Conservation (phyloP, 2,888 invertebrate species). For the Serripes groenlandicus region DNA sequence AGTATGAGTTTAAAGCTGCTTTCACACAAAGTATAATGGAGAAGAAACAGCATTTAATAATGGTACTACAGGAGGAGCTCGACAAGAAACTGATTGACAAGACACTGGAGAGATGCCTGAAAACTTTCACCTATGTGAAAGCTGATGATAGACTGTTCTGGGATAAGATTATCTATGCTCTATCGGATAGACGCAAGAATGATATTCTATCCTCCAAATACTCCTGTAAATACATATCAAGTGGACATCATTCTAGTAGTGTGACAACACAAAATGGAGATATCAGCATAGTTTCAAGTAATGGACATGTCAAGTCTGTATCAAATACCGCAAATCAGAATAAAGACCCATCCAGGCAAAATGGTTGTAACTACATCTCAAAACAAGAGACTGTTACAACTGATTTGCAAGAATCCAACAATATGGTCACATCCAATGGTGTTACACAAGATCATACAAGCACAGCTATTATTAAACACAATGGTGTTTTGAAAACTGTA, state of each 20-base stretch:
- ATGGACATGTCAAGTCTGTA: too few relatives aligned
- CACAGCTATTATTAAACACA: too few relatives aligned
- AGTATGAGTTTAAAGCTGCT: slow-evolving; percentile 95
- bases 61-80: slow-evolving; percentile 94
- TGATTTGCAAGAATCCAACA: too few relatives aligned
- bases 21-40: slow-evolving; percentile 93
- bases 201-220: neutral
- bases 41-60: slow-evolving; percentile 92
- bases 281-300: too few relatives aligned
- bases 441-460: too few relatives aligned
- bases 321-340: too few relatives aligned
- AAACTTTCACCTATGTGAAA: slow-evolving; percentile 93
- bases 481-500: too few relatives aligned
- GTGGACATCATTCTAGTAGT: neutral
- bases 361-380: too few relatives aligned
- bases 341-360: too few relatives aligned
- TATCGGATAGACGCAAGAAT: slow-evolving; percentile 88
- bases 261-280: neutral
- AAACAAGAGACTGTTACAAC: too few relatives aligned
- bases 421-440: too few relatives aligned
- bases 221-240: neutral
- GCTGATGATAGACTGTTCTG: slow-evolving; percentile 97
- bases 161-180: slow-evolving; percentile 95
- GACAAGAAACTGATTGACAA: slow-evolving; percentile 94
- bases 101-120: slow-evolving; percentile 94